phyloP scores from a whole-genome alignment of 2,113 vertebrate genomes.

The Nyctereutes procyonoides region DNA sequence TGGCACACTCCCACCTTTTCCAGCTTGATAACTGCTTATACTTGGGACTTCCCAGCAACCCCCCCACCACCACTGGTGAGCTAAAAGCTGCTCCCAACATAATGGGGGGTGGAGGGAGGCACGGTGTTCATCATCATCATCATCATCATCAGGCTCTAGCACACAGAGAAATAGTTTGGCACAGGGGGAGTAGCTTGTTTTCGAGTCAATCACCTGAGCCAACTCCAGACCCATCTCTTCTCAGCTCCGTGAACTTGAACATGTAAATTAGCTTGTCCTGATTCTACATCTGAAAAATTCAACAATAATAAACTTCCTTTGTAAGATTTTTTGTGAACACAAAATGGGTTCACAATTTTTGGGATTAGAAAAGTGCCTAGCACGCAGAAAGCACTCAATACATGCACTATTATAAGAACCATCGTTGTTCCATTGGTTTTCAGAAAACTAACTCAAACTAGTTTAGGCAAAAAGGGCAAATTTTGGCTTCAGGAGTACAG shows the following conservation, averaged over 20 bases:
- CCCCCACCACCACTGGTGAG: not conserved
- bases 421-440: fast-evolving
- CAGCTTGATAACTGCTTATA: not conserved
- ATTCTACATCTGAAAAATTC: not conserved
- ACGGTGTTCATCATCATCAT: not conserved
- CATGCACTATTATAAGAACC: not conserved
- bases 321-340: not conserved
- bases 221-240: not conserved
- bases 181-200: not conserved
- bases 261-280: not conserved
- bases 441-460: not conserved
- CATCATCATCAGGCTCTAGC: too few relatives aligned
- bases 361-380: not conserved
- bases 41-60: not conserved
- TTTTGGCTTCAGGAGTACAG: not conserved
- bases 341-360: not conserved
- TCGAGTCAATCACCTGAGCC: not conserved
- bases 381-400: not conserved
- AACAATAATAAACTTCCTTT: not conserved
- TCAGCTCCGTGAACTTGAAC: not conserved
- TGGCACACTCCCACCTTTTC: not conserved
- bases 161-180: too few relatives aligned
- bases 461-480: not conserved
- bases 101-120: too few relatives aligned
- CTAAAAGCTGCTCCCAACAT: too few relatives aligned